Evolutionary conservation across 2,113 vertebrate genomes (phyloP), one percentile per base, ranked within the genome.

Genomic region (Deroptyus accipitrinus): DNA sequence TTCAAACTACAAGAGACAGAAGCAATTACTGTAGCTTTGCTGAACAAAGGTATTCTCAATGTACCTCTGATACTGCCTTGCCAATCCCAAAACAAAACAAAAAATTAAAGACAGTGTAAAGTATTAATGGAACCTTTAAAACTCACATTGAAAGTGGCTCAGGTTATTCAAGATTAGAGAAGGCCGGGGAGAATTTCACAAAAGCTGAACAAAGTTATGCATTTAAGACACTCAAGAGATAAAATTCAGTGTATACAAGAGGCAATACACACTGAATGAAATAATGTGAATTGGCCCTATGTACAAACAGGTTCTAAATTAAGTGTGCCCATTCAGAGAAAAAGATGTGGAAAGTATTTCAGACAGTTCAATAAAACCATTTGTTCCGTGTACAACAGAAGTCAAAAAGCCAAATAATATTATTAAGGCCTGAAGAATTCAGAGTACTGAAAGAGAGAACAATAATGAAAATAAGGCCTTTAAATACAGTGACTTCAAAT

Each of bases 1-100:
- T 87, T 96, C 94, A 97, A 95, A 94, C 95, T 97, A 88, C 28
- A 93, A 84, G 86, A 97, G 97, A 96, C 83, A 97, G 96, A 97
- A 96, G 88, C 86, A 96, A 95, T 96, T 96, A 97, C 94, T 95
- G 94, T 75, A 96, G 92, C 95, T 90, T 86, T 93, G 64, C 80
- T 96, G 72, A 94, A 97, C 96, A 95, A 97, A 90, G 88, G 95
- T 97, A 79, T 89, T 97, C 96, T 95, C 88, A 90, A 18, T 68
- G 68, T 77, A 91, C 87, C 28, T 86, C 80, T 92, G 86, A 95
- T 96, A 95, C 28, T 62, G 86, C 84, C 67, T 88, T 97, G 88
- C 94, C 96, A 95, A 90, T 91, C 83, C 79, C 93, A 97, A 98
- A 88, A 95, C 94, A 94, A 97, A 95, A 95, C 92, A 90, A 94